A percentile compares a stretch with the other conserved stretches of the same genome.
Evolutionary conservation across 1,140 invertebrate species (phyloP).

Genomic region (Trichoplusia ni): DNA sequence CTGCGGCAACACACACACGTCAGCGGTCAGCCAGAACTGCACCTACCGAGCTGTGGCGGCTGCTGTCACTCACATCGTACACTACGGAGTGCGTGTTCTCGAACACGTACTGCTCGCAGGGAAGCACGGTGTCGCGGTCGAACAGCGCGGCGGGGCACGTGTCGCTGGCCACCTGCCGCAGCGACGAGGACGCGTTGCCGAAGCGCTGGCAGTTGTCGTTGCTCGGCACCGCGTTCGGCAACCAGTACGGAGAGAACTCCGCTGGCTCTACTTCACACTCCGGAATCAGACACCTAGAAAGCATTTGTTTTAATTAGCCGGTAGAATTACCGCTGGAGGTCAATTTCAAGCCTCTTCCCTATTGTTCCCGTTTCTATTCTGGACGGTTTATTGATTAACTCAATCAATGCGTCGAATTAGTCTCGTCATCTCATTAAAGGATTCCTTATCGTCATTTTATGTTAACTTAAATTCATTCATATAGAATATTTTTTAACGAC

Average conservation of each 20-base stretch:
- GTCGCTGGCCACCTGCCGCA: constrained; percentile 23
- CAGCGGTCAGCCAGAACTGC: too few relatives aligned
- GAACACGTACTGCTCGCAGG: constrained; percentile 40
- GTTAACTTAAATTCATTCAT: too few relatives aligned
- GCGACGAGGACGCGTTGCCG: neutral
- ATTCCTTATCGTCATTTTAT: too few relatives aligned
- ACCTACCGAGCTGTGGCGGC: too few relatives aligned
- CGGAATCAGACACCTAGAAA: constrained; percentile 84
- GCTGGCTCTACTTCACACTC: constrained; percentile 79
- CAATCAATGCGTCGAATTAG: too few relatives aligned
- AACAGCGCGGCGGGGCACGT: constrained; percentile 34
- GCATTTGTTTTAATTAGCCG: too few relatives aligned
- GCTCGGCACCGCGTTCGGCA: constrained; percentile 78
- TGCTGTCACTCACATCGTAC: constrained; percentile 46
- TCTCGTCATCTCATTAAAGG: too few relatives aligned
- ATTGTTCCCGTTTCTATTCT: too few relatives aligned
- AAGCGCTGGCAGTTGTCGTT: constrained; percentile 46
- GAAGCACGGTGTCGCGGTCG: constrained; percentile 28
- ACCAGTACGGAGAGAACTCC: constrained; percentile 79
- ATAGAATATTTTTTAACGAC: too few relatives aligned
- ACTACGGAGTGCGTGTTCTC: constrained; percentile 42
- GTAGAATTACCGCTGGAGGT: too few relatives aligned
- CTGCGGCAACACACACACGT: constrained; percentile 48
- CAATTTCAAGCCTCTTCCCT: too few relatives aligned
- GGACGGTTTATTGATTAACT: too few relatives aligned